These are phyloP conservation scores for Cichlasoma orientale DNA, from an alignment of 2,797 vertebrate species.

Conservation along the genomic window DNA sequence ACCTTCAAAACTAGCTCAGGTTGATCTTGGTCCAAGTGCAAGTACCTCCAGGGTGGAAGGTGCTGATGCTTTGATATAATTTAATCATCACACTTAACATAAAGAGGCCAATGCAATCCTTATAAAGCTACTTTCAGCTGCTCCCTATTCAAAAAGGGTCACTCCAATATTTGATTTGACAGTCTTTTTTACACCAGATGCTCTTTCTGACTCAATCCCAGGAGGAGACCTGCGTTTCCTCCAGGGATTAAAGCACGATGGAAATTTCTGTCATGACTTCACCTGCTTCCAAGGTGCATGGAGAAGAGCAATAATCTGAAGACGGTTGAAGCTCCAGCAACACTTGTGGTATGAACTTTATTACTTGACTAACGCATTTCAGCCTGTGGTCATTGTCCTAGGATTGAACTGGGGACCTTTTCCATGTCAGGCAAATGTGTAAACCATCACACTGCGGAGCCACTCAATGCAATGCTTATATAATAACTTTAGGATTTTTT, in stretches of 20 bases:
- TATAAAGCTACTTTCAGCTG: background rate
- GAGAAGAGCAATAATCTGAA: background rate
- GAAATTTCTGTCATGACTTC: background rate
- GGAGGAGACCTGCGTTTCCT: background rate
- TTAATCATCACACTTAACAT: background rate
- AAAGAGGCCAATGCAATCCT: background rate
- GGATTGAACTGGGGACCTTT: background rate
- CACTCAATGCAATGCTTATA: background rate
- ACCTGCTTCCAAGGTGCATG: background rate
- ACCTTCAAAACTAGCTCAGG: background rate
- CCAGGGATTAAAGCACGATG: background rate
- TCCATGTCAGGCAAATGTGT: background rate
- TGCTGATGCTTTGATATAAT: background rate
- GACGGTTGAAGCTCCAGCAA: background rate
- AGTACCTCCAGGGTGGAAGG: background rate
- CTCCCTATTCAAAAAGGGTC: background rate
- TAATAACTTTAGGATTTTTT: background rate
- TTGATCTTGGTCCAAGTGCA: background rate
- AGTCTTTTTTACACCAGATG: background rate
- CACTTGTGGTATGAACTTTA: background rate
- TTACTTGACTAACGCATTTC: background rate
- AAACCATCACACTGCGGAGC: background rate
- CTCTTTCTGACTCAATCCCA: background rate
- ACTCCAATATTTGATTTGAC: too few species aligned
- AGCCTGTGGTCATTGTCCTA: background rate